Conservation (phyloP, 2,888 invertebrate species). For the Oscheius myriophilus region DNA sequence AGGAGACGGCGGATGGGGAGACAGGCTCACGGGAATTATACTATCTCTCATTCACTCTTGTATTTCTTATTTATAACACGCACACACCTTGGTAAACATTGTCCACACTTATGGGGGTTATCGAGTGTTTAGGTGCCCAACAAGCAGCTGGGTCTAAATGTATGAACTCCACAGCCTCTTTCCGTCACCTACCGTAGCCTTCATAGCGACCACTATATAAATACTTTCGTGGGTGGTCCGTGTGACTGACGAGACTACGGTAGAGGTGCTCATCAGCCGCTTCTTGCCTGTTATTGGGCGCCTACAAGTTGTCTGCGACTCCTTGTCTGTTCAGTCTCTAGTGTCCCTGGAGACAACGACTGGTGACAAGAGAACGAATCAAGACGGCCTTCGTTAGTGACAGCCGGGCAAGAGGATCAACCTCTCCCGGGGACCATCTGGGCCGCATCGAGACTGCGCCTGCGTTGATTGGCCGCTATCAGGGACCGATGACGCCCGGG, state of each 20-base stretch:
- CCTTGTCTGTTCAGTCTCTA: conserved; percentile 1
- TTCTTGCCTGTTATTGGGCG: conserved; percentile 3
- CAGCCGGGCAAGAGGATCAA: conserved; percentile 19
- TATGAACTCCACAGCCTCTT: too few relatives aligned
- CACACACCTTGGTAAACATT: too few relatives aligned
- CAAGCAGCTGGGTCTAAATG: too few relatives aligned
- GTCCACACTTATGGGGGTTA: too few relatives aligned
- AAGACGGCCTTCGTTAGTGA: conserved; percentile 31
- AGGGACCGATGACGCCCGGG: neutral
- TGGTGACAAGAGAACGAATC: conserved; percentile 32
- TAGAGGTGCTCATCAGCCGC: conserved; percentile 27
- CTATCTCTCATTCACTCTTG: too few relatives aligned
- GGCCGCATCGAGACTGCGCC: conserved; percentile 5
- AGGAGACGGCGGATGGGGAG: too few relatives aligned
- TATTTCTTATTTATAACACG: too few relatives aligned
- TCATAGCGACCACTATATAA: too few relatives aligned
- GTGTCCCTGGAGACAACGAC: conserved; percentile 17
- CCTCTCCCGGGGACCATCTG: conserved; percentile 21
- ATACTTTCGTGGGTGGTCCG: too few relatives aligned
- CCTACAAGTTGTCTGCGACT: conserved; percentile 17
- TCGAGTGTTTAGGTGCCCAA: too few relatives aligned
- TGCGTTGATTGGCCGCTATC: conserved; percentile 13
- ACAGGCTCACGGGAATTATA: too few relatives aligned
- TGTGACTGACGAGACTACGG: conserved; percentile 8
- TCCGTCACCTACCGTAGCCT: too few relatives aligned